Evolutionary conservation across 2,888 invertebrate genomes (phyloP).

Genomic region (Pristionchus mayeri): DNA sequence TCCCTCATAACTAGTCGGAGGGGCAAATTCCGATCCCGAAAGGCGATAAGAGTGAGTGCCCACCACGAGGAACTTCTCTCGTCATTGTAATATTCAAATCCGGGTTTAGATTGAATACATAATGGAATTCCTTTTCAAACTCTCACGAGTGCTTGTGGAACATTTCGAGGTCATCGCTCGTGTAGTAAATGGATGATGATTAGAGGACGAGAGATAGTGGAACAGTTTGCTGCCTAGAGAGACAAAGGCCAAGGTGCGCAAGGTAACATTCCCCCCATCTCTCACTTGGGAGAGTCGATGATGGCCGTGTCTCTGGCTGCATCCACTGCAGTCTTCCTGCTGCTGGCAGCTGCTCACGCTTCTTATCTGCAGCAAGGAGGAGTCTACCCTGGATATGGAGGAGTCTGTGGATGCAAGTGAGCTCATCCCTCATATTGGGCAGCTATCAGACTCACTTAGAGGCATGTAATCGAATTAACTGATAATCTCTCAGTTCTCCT

Average conservation of each 20-base stretch:
- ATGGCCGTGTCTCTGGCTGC: neutral
- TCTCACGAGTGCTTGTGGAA: too few relatives aligned
- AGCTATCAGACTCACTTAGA: too few relatives aligned
- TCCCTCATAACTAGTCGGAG: too few relatives aligned
- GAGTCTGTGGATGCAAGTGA: constrained; percentile 17
- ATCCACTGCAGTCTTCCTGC: neutral
- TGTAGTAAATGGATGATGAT: neutral
- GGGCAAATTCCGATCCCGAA: too few relatives aligned
- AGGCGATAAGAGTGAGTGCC: too few relatives aligned
- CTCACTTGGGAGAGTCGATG: neutral
- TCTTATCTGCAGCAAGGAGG: neutral
- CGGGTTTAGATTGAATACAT: too few relatives aligned
- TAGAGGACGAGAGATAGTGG: neutral
- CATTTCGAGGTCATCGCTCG: neutral
- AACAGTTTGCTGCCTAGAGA: constrained; percentile 1
- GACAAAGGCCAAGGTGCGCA: neutral
- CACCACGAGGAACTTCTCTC: too few relatives aligned
- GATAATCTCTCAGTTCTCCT: constrained; percentile 14
- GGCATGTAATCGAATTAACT: too few relatives aligned
- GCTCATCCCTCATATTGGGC: neutral
- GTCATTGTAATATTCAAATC: too few relatives aligned
- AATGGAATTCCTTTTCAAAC: too few relatives aligned
- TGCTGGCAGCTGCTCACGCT: neutral
- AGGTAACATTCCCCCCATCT: neutral
- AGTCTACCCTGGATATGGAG: neutral